These are phyloP conservation scores for Rapana venosa DNA, from an alignment of 2,888 invertebrate species.

Conservation along the genomic window DNA sequence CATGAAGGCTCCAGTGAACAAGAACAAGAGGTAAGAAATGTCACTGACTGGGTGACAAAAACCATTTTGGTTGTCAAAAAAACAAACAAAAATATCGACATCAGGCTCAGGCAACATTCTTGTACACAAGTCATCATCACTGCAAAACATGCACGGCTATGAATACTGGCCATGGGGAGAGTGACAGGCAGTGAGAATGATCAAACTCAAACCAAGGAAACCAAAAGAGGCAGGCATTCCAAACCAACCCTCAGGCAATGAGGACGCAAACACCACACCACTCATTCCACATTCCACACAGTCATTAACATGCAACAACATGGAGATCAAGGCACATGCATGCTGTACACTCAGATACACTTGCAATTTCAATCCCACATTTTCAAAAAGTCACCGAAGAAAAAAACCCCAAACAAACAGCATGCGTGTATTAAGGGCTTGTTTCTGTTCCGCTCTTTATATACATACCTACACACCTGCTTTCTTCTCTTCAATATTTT, in stretches of 20 bases:
- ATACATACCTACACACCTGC: too few species aligned
- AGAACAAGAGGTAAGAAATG: too few species aligned
- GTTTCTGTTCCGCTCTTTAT: too few species aligned
- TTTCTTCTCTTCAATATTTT: too few species aligned
- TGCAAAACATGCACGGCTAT: conserved; percentile 14
- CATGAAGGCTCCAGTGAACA: too few species aligned
- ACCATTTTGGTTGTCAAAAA: not conserved
- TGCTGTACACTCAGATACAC: not conserved
- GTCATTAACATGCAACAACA: conserved; percentile 19
- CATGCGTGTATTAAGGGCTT: too few species aligned
- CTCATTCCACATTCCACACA: not conserved
- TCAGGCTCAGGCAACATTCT: not conserved
- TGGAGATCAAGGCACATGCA: not conserved
- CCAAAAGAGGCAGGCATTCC: conserved; percentile 26
- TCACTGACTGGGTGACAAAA: not conserved
- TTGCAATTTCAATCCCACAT: too few species aligned
- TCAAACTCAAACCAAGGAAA: not conserved
- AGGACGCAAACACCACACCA: not conserved
- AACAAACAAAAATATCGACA: not conserved
- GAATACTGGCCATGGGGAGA: conserved; percentile 8
- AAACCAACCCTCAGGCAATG: not conserved
- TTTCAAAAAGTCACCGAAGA: too few species aligned
- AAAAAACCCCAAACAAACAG: not conserved
- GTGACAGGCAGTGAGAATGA: not conserved
- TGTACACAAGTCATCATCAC: not conserved